phyloP scores from a whole-genome alignment of 1,140 invertebrate species.

The Pseudomyrmex pallidus region DNA sequence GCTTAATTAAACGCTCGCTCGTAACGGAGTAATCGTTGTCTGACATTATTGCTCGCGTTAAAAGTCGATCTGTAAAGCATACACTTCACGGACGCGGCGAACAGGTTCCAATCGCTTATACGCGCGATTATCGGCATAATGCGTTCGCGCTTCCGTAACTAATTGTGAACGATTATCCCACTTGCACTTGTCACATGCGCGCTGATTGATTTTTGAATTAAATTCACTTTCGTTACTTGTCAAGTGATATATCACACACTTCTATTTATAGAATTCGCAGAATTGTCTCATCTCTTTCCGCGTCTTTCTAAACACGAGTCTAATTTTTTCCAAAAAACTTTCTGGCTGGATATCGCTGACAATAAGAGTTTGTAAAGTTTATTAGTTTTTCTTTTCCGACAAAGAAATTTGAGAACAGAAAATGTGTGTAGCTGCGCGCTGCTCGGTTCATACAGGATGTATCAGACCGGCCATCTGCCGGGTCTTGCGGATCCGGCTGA shows the following conservation, averaged over 20 bases:
- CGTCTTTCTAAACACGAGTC: neutral
- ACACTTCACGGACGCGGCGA: neutral
- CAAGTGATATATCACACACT: neutral
- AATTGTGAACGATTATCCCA: slow-evolving; percentile 34
- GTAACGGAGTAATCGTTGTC: slow-evolving; percentile 42
- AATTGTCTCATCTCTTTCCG: neutral
- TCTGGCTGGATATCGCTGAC: neutral
- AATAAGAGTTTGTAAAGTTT: neutral
- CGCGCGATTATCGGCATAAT: slow-evolving; percentile 29
- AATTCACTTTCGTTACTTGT: slow-evolving; percentile 8
- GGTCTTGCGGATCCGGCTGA: neutral
- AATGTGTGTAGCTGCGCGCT: neutral
- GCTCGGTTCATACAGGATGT: neutral
- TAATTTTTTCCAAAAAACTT: slow-evolving; percentile 3
- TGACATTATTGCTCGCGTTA: slow-evolving; percentile 54
- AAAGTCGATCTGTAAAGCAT: slow-evolving; percentile 39
- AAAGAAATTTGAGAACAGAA: slow-evolving; percentile 11
- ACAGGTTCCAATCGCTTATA: slow-evolving; percentile 54
- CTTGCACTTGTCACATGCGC: neutral
- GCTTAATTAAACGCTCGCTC: slow-evolving; percentile 45
- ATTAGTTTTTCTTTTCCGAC: neutral
- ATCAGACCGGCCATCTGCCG: slow-evolving; percentile 41
- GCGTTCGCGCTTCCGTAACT: slow-evolving; percentile 16
- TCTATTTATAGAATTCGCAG: neutral
- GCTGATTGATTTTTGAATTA: slow-evolving; percentile 12